A percentile compares a stretch with the other conserved stretches of the same genome.
These are phyloP conservation scores for Lynx canadensis DNA, from an alignment of 2,113 vertebrate species.

Conservation along the genomic window DNA sequence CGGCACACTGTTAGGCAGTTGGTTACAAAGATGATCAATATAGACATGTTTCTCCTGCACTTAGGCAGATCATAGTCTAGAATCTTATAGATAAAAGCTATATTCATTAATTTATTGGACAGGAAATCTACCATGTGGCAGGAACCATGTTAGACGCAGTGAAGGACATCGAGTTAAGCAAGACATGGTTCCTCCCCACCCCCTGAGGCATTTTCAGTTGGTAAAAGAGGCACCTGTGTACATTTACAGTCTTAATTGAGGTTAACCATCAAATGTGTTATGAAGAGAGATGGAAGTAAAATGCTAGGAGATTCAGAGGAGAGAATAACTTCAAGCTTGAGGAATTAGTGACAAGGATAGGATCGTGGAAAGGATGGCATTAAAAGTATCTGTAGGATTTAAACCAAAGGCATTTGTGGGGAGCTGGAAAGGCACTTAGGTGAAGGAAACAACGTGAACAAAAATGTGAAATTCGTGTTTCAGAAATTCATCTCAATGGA, in stretches of 20 bases:
- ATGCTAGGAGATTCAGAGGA: background rate
- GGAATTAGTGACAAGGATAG: background rate
- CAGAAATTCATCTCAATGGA: background rate
- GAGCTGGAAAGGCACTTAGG: background rate
- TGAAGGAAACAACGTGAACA: background rate
- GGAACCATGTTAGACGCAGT: background rate
- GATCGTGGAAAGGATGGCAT: background rate
- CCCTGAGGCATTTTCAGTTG: background rate
- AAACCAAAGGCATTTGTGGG: background rate
- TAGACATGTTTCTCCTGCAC: background rate
- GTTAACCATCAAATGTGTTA: background rate
- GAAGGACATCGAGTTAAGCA: background rate
- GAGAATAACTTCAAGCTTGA: background rate
- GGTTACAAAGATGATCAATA: background rate
- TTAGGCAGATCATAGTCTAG: background rate
- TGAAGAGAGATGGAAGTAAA: background rate
- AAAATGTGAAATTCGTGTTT: background rate
- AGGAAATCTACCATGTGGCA: background rate
- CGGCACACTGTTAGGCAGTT: background rate
- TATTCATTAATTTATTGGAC: background rate
- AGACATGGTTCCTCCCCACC: background rate
- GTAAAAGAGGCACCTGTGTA: background rate
- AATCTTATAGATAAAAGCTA: background rate
- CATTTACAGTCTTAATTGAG: background rate
- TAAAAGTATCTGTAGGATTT: background rate